Evolutionary conservation across 2,797 vertebrate genomes (phyloP), one percentile per base, ranked within the genome.

Genomic region (Oreochromis mossambicus): DNA sequence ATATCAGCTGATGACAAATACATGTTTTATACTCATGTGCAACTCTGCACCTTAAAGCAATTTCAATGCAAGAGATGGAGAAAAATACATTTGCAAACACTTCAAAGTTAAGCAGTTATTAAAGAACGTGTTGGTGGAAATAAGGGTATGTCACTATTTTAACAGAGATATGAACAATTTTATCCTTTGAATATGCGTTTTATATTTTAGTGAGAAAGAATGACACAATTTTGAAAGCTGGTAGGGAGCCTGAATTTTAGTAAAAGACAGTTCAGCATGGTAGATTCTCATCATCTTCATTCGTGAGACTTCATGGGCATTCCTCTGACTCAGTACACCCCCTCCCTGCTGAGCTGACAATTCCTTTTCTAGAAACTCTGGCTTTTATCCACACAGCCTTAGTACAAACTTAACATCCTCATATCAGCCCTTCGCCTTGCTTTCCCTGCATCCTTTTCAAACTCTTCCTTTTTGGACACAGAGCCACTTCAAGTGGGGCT

Each of bases 321-420:
- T 77, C 91, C 87, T 88, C 83, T 90, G 86, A 91, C 75, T 89
- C 88, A 91, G 68, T 75, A 81, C 88, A 83, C 90, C 85, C 36
- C 77, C 85, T 82, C 81, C 41, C 56, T 83, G 36, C 52, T 83
- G 80, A 81, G 85, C 79, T 51, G 80, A 88, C 32, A 12, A 84
- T 51, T n/a, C 41, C 76, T 54, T 85, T 84, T 86, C 78, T 24
- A 46, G n/a, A 85, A 86, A 82, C 68, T 82, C 52, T 24, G 50
- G 34, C 79, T 81, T 79, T 89, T 73, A 9, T 48, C n/a, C 61
- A 29, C 68, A 46, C 36, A 38, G 19, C 6, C 26, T 73, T 32
- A 48, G 41, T 26, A 41, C 80, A 77, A 66, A 70, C 54, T 36
- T 36, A 55, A 34, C 54, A 63, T 68, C 48, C 36, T 79, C 21